Base-by-base conservation (phyloP, 2,888 invertebrate species). In the Oasisia sp. region DNA sequence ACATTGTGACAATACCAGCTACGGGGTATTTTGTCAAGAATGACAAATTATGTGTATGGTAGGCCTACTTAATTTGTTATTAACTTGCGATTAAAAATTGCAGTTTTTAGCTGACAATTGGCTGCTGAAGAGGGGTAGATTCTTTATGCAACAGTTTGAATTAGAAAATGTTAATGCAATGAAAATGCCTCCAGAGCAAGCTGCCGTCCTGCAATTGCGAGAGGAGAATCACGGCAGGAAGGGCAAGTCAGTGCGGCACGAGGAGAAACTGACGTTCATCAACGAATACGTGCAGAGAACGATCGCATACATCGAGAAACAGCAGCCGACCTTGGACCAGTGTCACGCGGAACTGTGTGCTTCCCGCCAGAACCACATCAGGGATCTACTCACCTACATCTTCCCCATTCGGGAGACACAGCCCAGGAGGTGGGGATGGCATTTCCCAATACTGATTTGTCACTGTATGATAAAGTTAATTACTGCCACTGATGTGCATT, bases 401-500 rank as follows among this genome's bases (percentile, higher is more conserved):
- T 95, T 95, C 92, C 94, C 94, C 9, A 94, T 95, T 1, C 92
- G 93, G 89, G 94, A 95, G 92, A 94, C 94, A 5, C 94, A 93
- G 91, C 94, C 93, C 32, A 93, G 93, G 91, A 94, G 94, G 94
- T 95, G 91, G 91, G 58, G 27, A 74, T n/a, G 7, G 50, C 12
- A 50, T 50, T 50, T 50, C 12, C 1, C 9, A 11, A 14, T 14
- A 50, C 5, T 19, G 74, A 14, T 74, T 74, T n/a, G 74, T 27
- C 14, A 74, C 27, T 27, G 19, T 74, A 74, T 1, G 74, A n/a
- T 19, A 74, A 50, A 2, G 14, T 50, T 50, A 12, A 50, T 50
- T 9, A 14, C 50, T 12, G 50, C 9, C 50, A 50, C 50, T n/a
- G n/a, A n/a, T n/a, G n/a, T n/a, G n/a, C n/a, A n/a, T n/a, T n/a